Evolutionary conservation across 2,113 vertebrate genomes (phyloP), one percentile per base, ranked within the genome.

Genomic region (Carollia perspicillata): DNA sequence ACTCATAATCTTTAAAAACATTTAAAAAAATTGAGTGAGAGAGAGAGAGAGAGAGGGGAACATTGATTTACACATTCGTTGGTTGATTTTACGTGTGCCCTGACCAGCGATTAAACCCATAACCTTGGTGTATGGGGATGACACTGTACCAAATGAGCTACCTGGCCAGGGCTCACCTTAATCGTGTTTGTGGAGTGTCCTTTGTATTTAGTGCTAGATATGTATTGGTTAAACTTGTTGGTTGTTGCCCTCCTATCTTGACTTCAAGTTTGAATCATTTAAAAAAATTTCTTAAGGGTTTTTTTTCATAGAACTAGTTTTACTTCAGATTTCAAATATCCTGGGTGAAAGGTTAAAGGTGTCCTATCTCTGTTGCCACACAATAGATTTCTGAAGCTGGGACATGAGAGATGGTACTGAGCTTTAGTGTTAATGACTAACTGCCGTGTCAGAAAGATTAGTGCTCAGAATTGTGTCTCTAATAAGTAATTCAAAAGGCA

Each of bases 341-440:
- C 96, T 95, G 85, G 37, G 97, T 97, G 97, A 95, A 98, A 98
- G 97, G 97, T 98, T 98, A 98, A 98, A 98, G 97, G 98, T 98
- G 95, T 92, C 78, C 90, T 95, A 95, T 98, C 92, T 97, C 97
- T 98, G 97, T 98, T 97, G 92, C 74, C 90, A 97, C 95, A 98
- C 97, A 98, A 96, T 97, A 93, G 97, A 95, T 95, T 97, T 96
- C 14, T 85, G 81, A 96, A 83, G 94, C 95, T 95, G 95, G 89
- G 93, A 91, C 18, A 1, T 35, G 95, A 94, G 93, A 85, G 84
- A 95, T 97, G 97, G 84, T 95, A 93, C 58, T 94, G 94, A 78
- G 95, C 97, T 97, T 86, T 97, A 37, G 97, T 97, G 63, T 91
- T 97, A 97, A 95, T 97, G 90, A 97, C 97, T 98, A 97, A 98